Evolutionary conservation across 2,888 invertebrate genomes (phyloP), one percentile per base, ranked within the genome.

Genomic region (Xestia xanthographa): DNA sequence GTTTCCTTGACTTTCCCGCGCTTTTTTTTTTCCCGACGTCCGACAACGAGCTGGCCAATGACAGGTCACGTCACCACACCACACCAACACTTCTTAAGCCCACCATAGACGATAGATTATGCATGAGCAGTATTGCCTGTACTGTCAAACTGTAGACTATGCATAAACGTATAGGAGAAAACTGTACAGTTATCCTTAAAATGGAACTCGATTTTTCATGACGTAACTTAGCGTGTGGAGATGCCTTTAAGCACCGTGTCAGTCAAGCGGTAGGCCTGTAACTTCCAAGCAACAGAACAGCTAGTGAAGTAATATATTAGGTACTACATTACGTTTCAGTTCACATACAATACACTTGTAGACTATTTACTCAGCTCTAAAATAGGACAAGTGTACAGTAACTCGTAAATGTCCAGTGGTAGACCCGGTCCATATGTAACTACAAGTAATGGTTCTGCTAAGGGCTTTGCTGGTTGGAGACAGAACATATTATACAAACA

Each of bases 381-480:
- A 72, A 66, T 43, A 60, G 50, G 71, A 66, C 56, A 62, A 69
- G 62, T 45, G 41, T 56, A 60, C 43, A 48, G 41, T 14, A 69
- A 22, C 29, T 43, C 45, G 22, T 79, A 66, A 81, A 58, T 26
- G 69, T 79, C 58, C 48, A 63, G 43, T 67, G 69, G 79, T 74
- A 68, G 29, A 60, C 80, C 66, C 43, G 43, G 22, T 4, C 43
- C 70, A 50, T 82, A 62, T 48, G 70, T 79, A 65, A 83, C 84
- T 41, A 34, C 53, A 79, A 84, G 58, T 79, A 74, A 82, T 84
- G 73, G 67, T 11, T 1, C 50, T 48, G 53, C 34, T 71, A 62
- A 77, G 72, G 80, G 41, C 34, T 45, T 48, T 43, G 60, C 75
- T 45, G 34, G 34, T 26, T 48, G 69, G 58, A 66, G 69, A 66